Evolutionary conservation across 2,113 vertebrate species (phyloP), one percentile per base, ranked within the genome.

Genomic region (Pithys albifrons): DNA sequence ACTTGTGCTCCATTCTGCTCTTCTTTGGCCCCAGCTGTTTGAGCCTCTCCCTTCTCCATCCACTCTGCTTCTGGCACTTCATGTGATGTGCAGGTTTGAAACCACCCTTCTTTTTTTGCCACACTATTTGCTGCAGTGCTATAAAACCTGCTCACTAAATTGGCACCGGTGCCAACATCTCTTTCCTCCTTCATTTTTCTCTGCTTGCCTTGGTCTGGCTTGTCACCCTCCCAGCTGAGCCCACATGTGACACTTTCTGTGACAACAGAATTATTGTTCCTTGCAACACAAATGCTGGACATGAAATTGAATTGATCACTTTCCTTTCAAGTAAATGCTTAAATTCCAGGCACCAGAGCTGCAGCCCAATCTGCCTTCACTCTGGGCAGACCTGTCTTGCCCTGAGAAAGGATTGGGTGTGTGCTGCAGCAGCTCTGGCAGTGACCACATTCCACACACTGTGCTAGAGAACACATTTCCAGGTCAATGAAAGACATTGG

Each of bases 341-440:
- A 28, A 94, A 91, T 95, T 89, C 65, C 69, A 58, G 77, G 64
- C 73, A 37, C n/a, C 55, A 37, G 22, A 72, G 22, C 12, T 67
- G 67, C 65, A 91, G 85, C 23, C 29, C 27, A 4, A 10, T 31
- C 28, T 72, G 69, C 45, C 17, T 39, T 82, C 59, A 8, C 62
- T 54, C 64, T 57, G 91, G 71, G 46, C 91, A 96, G 55, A 88
- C 55, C n/a, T 87, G 83, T 39, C 74, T 79, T 89, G 57, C 41
- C 1, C 31, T 66, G 74, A n/a, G 85, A 43, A 86, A 71, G 73
- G 80, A 96, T 96, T 64, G 71, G 48, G 55, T 70, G 70, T 1
- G 16, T 69, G 79, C 79, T 75, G 3, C 61, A 33, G 52, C 4
- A 71, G 35, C 70, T 61, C 83, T 93, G 91, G 77, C 70, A 45